Evolutionary conservation across 2,888 invertebrate species (phyloP).

Genomic region (Erynnis tages): DNA sequence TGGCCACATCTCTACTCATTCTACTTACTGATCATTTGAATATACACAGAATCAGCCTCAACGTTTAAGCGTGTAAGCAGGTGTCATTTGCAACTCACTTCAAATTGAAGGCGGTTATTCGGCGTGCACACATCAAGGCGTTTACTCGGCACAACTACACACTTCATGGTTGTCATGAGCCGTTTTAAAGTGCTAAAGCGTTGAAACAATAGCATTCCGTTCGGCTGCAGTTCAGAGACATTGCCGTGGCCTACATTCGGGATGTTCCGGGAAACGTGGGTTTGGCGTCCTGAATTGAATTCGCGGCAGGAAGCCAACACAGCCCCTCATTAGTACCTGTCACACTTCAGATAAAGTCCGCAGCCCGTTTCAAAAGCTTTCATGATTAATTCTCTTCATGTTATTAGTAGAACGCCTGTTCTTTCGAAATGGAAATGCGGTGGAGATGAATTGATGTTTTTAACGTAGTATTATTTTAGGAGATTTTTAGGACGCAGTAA

Average conservation of each 20-base stretch:
- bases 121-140: background rate
- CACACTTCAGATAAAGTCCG: conserved; percentile 53
- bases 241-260: conserved; percentile 49
- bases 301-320: conserved; percentile 38
- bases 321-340: conserved; percentile 60
- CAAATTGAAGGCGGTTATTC: background rate
- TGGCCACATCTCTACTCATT: too few species aligned
- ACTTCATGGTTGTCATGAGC: background rate
- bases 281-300: conserved; percentile 47
- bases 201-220: conserved; percentile 19
- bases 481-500: too few species aligned
- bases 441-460: background rate
- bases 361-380: conserved; percentile 40
- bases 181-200: background rate
- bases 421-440: conserved; percentile 1
- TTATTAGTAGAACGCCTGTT: conserved; percentile 14
- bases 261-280: conserved; percentile 46
- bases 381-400: conserved; percentile 23
- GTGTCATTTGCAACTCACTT: conserved; percentile 4
- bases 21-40: background rate
- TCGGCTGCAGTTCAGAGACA: conserved; percentile 27
- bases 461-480: too few species aligned
- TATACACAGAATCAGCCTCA: background rate
- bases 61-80: background rate
- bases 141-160: too few species aligned